A percentile compares a stretch with the other conserved stretches of the same genome.
Conservation (phyloP, 1,140 invertebrate species). For the Scaptomyza montana region DNA sequence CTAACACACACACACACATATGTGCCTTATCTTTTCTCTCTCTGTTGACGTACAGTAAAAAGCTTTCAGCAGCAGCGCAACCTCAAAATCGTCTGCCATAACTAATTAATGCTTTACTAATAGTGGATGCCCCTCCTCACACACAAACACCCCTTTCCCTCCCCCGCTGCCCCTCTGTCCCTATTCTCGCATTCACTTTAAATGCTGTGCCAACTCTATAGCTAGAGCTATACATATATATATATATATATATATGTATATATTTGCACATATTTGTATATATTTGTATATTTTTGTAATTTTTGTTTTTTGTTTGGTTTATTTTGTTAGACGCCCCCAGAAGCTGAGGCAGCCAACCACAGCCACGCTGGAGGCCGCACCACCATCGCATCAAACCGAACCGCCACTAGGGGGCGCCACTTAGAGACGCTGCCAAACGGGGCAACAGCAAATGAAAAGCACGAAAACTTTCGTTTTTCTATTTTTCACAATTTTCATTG, state of each 20-base stretch:
- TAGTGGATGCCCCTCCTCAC: constrained; percentile 52
- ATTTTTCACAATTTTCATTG: constrained; percentile 80
- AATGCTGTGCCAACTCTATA: background rate
- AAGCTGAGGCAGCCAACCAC: constrained; percentile 75
- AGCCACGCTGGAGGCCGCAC: constrained; percentile 72
- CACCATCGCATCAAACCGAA: constrained; percentile 63
- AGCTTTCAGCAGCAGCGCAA: constrained; percentile 78
- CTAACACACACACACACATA: constrained; percentile 6
- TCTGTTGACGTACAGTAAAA: constrained; percentile 68
- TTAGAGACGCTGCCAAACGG: constrained; percentile 57
- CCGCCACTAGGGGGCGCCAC: constrained; percentile 66
- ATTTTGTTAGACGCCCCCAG: constrained; percentile 48
- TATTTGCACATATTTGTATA: constrained; percentile 25
- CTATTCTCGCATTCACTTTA: background rate
- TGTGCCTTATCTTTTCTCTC: constrained; percentile 6
- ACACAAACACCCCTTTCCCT: background rate
- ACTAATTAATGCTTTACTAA: constrained; percentile 83
- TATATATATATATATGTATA: constrained; percentile 17
- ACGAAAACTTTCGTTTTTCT: constrained; percentile 79
- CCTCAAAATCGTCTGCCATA: constrained; percentile 84
- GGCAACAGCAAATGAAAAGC: constrained; percentile 79
- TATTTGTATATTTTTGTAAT: constrained; percentile 9
- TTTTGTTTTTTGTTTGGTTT: constrained; percentile 23
- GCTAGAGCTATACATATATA: constrained; percentile 11
- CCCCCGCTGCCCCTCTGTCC: too few species aligned